Base-by-base conservation (phyloP, 2,888 invertebrate genomes). In the Drosophila anomelani region DNA sequence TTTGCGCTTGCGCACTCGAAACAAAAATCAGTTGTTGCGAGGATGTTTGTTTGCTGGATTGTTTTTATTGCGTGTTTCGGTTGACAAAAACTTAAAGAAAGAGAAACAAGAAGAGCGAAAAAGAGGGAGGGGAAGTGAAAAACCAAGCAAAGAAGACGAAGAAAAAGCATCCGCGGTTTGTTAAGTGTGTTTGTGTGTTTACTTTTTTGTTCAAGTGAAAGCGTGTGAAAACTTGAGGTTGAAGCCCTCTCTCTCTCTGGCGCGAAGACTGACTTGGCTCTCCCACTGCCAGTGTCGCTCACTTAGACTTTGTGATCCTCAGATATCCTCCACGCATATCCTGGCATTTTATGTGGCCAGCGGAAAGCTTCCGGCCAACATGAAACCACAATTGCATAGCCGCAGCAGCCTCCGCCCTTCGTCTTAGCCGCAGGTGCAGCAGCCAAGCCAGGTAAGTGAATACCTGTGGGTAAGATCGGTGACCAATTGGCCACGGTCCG, bases 151-250 rank as follows among this genome's bases (percentile, higher is more conserved):
- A 32, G 56, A 47, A 26, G 29, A 41, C 34, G 36, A 20, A 13
- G 32, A 53, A 64, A 34, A 61, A 66, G 46, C 66, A 67, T 49
- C 47, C 53, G 57, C 51, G 59, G 72, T 79, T 78, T 72, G 60
- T 79, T 78, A 43, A 12, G 38, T 12, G 29, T 29, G n/a, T 47
- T 9, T 38, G 47, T 68, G 41, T 68, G 61, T 60, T 46, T 46
- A 46, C 53, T 55, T 46, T 66, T 70, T 62, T 70, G 54, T 77
- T 56, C 58, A 76, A 87, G 84, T 85, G 84, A 85, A 85, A 85
- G 84, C 87, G 84, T 87, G 84, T 82, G 84, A 86, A 84, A 81
- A 26, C 56, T 53, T 64, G 66, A 77, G 80, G 75, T 58, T 61
- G 64, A 66, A 56, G 46, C 51, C 61, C 77, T 62, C 34, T 71